Base-by-base conservation (phyloP, 2,797 vertebrate species). In the Rhinella marina region DNA sequence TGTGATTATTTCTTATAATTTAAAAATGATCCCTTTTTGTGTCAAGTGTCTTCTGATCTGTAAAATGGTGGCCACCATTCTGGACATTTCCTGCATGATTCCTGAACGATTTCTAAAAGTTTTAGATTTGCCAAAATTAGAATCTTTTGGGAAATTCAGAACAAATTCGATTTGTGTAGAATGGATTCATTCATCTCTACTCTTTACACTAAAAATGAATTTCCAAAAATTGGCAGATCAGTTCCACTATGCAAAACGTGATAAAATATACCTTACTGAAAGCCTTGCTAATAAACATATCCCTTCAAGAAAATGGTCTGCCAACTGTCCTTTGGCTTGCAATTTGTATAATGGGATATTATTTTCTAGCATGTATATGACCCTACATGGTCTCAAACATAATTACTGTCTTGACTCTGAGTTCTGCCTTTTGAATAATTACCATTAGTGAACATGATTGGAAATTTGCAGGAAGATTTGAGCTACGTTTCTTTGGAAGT, bases 361-460 rank as follows among this genome's bases (percentile, higher is more conserved):
- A 57, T 75, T 76, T 72, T 41, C 50, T 91, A 90, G 91, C 87
- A 78, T 79, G 81, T 90, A 90, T 90, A 90, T 1, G 0, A 10
- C 87, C 87, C 64, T 88, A 62, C 70, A 75, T 76, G 86, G 68
- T 83, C 81, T 76, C 68, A 81, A 76, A 88, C 59, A 88, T 86
- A 85, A 88, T 88, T 64, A 88, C 70, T 88, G 56, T 32, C 83
- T 81, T 85, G 82, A 85, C 83, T 82, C 59, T 16, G 29, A 41
- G 48, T 77, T 88, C 79, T 80, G 57, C 16, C 68, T 64, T 87
- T 77, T 88, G 13, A 85, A 50, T 87, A 82, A 84, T 85, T 72
- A 80, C 41, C 81, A 86, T 87, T 87, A 76, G 52, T 81, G 80
- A 88, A 78, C 68, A 85, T 62, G 61, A 86, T 90, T 78, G 81